Conservation (phyloP, 2,888 invertebrate genomes). For the Trichopoda pennipes region DNA sequence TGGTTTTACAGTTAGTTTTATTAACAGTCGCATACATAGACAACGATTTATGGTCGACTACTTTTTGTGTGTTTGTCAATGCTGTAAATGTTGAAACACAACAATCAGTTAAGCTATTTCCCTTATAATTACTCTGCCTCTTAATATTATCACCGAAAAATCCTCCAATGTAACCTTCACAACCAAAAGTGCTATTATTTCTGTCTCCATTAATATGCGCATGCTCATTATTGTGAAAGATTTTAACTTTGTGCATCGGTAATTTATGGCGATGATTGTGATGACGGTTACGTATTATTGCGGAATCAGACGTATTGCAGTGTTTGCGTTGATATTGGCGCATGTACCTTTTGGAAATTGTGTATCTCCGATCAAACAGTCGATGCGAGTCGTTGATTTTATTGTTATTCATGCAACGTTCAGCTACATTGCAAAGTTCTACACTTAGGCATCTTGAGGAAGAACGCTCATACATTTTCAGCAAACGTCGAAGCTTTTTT, state of each 20-base stretch:
- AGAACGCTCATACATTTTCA: constrained; percentile 72
- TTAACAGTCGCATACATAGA: constrained; percentile 77
- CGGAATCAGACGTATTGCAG: constrained; percentile 72
- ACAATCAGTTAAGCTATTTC: constrained; percentile 47
- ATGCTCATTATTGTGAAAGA: constrained; percentile 78
- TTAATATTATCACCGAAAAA: constrained; percentile 43
- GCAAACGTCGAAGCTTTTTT: constrained; percentile 73
- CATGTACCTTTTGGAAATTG: constrained; percentile 78
- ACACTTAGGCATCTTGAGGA: constrained; percentile 44
- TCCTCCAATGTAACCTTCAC: constrained; percentile 23
- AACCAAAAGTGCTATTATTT: constrained; percentile 27
- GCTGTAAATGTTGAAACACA: constrained; percentile 58
- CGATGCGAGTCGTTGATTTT: constrained; percentile 72
- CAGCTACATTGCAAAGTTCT: constrained; percentile 13
- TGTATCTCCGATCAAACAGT: constrained; percentile 77
- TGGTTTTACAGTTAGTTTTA: constrained; percentile 71
- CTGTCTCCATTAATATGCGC: constrained; percentile 57
- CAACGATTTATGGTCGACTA: constrained; percentile 44
- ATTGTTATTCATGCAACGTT: constrained; percentile 6
- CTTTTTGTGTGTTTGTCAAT: constrained; percentile 54
- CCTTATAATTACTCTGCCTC: constrained; percentile 19
- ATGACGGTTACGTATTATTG: constrained; percentile 71
- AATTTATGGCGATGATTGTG: constrained; percentile 76
- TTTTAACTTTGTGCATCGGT: constrained; percentile 79
- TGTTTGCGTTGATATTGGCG: constrained; percentile 76